A percentile compares a stretch with the other conserved stretches of the same genome.
These are phyloP conservation scores for Enteromius fasciolatus DNA, from an alignment of 2,797 vertebrate species.

Conservation along the genomic window DNA sequence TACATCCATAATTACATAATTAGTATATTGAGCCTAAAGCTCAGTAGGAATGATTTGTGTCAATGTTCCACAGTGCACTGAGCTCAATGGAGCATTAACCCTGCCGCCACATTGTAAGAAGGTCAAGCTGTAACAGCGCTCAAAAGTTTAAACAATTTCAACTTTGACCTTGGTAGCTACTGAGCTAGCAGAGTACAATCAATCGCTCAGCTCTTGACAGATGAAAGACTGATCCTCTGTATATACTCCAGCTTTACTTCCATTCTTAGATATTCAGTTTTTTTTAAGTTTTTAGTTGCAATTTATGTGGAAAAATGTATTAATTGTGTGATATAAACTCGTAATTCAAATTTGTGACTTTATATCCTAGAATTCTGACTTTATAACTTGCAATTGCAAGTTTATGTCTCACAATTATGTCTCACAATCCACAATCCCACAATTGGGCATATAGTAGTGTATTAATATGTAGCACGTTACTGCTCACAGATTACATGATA, in stretches of 20 bases:
- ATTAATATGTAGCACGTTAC: neutral
- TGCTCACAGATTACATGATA: neutral
- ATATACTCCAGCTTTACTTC: neutral
- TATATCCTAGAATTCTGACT: no score
- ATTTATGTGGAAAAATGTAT: no score
- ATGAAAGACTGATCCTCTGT: neutral
- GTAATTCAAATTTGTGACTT: no score
- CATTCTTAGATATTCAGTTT: neutral
- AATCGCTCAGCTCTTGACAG: neutral
- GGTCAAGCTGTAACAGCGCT: neutral
- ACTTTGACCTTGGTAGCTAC: neutral
- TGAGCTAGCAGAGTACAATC: neutral
- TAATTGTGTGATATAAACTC: no score
- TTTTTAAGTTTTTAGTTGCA: no score
- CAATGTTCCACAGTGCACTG: neutral
- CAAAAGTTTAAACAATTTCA: constrained; percentile 4
- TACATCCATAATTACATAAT: neutral
- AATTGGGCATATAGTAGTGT: no score
- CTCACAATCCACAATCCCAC: no score
- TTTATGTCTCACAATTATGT: no score
- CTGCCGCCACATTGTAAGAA: neutral
- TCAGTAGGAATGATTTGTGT: constrained; percentile 24
- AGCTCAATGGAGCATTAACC: constrained; percentile 5
- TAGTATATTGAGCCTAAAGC: neutral
- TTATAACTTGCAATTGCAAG: no score